These are phyloP conservation scores for Poecile atricapillus DNA, from an alignment of 2,113 vertebrate genomes.

Conservation along the genomic window DNA sequence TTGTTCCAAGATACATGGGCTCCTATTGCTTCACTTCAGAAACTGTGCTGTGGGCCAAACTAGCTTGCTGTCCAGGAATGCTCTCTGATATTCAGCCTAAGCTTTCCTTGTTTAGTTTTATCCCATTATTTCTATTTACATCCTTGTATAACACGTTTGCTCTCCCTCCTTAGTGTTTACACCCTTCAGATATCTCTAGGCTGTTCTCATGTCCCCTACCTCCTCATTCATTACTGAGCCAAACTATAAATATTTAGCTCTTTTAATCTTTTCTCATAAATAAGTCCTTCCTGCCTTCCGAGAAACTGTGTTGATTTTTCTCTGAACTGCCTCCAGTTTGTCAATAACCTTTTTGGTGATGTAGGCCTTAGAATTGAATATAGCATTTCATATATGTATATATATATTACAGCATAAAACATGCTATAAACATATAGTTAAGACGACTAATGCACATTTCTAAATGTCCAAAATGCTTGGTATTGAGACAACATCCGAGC, in stretches of 20 bases:
- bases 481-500: not conserved
- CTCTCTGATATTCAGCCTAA: not conserved
- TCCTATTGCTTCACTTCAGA: not conserved
- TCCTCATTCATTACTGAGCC: constrained; percentile 53
- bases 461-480: not conserved
- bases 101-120: constrained; percentile 35
- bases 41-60: not conserved
- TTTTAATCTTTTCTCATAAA: constrained; percentile 53
- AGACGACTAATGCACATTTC: not conserved
- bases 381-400: not conserved
- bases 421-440: not conserved
- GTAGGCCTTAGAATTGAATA: not conserved
- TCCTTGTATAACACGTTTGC: constrained; percentile 7
- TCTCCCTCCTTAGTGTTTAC: constrained; percentile 30
- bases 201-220: constrained; percentile 44
- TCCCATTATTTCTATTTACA: constrained; percentile 43
- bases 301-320: constrained; percentile 37
- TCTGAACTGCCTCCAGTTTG: constrained; percentile 56
- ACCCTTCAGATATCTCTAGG: constrained; percentile 3
- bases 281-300: constrained; percentile 54
- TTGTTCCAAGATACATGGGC: not conserved
- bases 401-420: not conserved
- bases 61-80: constrained; percentile 12
- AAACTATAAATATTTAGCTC: constrained; percentile 54
- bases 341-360: constrained; percentile 30